These are phyloP conservation scores for Thripadectes ignobilis DNA, from an alignment of 2,797 vertebrate species.

Conservation along the genomic window DNA sequence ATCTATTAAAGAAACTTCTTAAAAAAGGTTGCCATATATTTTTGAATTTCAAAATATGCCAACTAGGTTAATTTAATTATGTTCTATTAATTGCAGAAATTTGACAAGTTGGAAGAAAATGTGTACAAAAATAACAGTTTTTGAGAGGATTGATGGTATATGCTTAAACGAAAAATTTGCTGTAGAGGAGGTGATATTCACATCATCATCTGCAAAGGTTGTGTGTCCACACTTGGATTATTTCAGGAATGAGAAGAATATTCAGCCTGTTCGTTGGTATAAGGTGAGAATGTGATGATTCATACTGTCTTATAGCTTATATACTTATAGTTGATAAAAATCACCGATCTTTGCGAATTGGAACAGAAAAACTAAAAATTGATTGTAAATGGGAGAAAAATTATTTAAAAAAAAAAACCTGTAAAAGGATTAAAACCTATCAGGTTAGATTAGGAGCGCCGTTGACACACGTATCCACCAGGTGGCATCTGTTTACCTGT, in stretches of 20 bases:
- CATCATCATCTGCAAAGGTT: constrained; percentile 26
- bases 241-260: constrained; percentile 55
- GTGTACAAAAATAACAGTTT: constrained; percentile 72
- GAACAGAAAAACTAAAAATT: background rate
- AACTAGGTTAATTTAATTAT: background rate
- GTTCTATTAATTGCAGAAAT: constrained; percentile 72
- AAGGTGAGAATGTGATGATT: constrained; percentile 67
- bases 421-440: background rate
- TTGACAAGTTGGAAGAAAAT: constrained; percentile 68
- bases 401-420: background rate
- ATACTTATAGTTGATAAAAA: no score
- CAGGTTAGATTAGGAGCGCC: background rate
- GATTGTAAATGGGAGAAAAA: background rate
- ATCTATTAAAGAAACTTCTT: background rate
- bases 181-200: background rate
- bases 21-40: background rate
- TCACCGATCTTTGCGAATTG: background rate
- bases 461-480: rapidly evolving
- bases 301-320: background rate
- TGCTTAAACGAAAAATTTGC: constrained; percentile 70
- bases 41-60: background rate
- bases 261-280: constrained; percentile 77
- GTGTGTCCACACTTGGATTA: constrained; percentile 75
- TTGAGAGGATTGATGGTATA: constrained; percentile 25
- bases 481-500: background rate